These are phyloP conservation scores for Acinonyx jubatus DNA, from an alignment of 2,113 vertebrate species.

Conservation along the genomic window DNA sequence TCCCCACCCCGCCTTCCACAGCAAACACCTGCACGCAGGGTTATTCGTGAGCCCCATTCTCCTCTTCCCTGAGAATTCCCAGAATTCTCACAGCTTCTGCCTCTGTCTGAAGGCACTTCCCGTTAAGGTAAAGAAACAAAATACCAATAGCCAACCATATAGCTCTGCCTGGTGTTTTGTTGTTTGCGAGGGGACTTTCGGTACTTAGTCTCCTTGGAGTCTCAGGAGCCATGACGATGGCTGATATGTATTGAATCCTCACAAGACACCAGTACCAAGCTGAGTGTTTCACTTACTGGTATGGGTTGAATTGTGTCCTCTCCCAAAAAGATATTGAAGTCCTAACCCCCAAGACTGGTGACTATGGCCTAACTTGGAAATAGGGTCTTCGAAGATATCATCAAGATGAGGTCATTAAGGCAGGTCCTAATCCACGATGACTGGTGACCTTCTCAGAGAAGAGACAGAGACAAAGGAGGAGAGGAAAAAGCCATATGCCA, in stretches of 20 bases:
- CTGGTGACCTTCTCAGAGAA: background rate
- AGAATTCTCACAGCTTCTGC: background rate
- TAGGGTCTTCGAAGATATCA: background rate
- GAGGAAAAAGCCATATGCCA: too few relatives aligned
- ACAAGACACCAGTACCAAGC: background rate
- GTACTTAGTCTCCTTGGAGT: background rate
- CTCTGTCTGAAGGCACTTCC: background rate
- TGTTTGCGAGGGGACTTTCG: background rate
- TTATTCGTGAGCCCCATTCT: fast-evolving
- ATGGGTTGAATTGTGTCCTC: background rate
- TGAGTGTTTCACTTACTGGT: background rate
- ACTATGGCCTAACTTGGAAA: background rate
- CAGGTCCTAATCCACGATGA: background rate
- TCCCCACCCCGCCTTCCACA: background rate
- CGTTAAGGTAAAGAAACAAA: background rate
- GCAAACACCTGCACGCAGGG: background rate
- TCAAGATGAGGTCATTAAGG: background rate
- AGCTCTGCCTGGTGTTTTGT: background rate
- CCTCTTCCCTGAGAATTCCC: background rate
- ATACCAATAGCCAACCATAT: background rate
- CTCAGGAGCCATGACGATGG: background rate
- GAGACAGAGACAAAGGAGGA: background rate
- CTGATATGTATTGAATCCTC: background rate
- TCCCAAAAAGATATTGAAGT: background rate
- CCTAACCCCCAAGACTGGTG: background rate